These are phyloP conservation scores for Tenebrio molitor DNA, from an alignment of 1,140 invertebrate genomes.

Conservation along the genomic window DNA sequence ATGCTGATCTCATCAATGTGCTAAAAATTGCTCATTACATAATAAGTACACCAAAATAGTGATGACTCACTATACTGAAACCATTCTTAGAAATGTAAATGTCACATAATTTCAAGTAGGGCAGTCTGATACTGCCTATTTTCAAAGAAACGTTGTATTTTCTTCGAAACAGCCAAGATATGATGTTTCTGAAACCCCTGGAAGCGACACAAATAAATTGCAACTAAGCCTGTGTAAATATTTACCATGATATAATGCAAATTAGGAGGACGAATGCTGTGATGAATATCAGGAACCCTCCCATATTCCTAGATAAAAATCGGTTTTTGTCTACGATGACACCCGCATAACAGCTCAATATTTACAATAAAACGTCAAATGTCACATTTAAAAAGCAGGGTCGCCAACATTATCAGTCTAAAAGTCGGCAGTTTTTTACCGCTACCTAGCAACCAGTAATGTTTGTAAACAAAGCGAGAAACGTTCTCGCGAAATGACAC, in stretches of 20 bases:
- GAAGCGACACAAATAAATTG: conserved; percentile 4
- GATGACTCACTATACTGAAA: conserved; percentile 74
- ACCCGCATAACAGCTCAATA: conserved; percentile 23
- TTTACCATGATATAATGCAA: conserved; percentile 29
- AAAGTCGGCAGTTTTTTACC: not conserved
- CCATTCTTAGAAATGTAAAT: conserved; percentile 77
- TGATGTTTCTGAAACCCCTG: conserved; percentile 75
- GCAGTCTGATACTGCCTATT: conserved; percentile 77
- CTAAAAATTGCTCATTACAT: conserved; percentile 48
- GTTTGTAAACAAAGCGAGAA: conserved; percentile 22
- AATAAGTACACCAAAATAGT: not conserved
- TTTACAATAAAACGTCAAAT: conserved; percentile 22
- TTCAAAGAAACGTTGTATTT: conserved; percentile 75
- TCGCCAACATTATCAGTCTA: not conserved
- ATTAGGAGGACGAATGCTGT: not conserved
- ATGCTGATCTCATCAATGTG: conserved; percentile 85
- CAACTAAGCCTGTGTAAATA: not conserved
- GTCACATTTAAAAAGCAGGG: not conserved
- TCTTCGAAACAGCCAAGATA: conserved; percentile 76
- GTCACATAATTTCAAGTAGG: conserved; percentile 76
- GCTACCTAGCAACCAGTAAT: conserved; percentile 4
- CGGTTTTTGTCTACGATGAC: not conserved
- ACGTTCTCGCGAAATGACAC: conserved; percentile 72
- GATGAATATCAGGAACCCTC: conserved; percentile 13
- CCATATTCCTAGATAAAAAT: conserved; percentile 16